phyloP scores from a whole-genome alignment of 2,113 vertebrate species.

The Picathartes gymnocephalus region DNA sequence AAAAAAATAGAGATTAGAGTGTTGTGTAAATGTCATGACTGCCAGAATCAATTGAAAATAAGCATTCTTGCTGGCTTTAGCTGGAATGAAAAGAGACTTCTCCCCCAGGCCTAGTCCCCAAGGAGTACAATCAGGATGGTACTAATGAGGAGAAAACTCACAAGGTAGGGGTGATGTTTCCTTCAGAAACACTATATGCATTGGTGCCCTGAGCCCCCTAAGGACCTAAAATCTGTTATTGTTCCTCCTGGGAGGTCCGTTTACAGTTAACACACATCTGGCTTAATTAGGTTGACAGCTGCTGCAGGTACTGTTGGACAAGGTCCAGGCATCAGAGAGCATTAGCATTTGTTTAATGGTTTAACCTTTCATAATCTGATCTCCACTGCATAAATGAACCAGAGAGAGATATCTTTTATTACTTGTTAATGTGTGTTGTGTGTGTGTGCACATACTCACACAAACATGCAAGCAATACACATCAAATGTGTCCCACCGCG shows the following conservation, averaged over 20 bases:
- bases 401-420: constrained; percentile 66
- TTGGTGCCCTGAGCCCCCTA: constrained; percentile 45
- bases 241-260: constrained; percentile 77
- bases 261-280: constrained; percentile 77
- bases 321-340: constrained; percentile 69
- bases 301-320: constrained; percentile 74
- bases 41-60: constrained; percentile 58
- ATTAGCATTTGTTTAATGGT: constrained; percentile 74
- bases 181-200: constrained; percentile 52
- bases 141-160: constrained; percentile 57
- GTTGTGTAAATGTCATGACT: constrained; percentile 57
- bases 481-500: background rate
- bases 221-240: constrained; percentile 71
- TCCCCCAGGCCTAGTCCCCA: background rate
- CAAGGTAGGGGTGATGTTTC: constrained; percentile 60
- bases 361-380: constrained; percentile 75
- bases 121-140: constrained; percentile 55
- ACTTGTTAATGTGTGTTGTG: constrained; percentile 65
- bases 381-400: constrained; percentile 51
- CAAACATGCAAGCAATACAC: background rate
- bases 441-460: background rate
- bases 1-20: constrained; percentile 63
- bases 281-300: constrained; percentile 80
- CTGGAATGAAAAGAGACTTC: constrained; percentile 26
- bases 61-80: constrained; percentile 48